These are phyloP conservation scores for Hippocampus abdominalis DNA, from an alignment of 2,113 vertebrate genomes.

Conservation along the genomic window DNA sequence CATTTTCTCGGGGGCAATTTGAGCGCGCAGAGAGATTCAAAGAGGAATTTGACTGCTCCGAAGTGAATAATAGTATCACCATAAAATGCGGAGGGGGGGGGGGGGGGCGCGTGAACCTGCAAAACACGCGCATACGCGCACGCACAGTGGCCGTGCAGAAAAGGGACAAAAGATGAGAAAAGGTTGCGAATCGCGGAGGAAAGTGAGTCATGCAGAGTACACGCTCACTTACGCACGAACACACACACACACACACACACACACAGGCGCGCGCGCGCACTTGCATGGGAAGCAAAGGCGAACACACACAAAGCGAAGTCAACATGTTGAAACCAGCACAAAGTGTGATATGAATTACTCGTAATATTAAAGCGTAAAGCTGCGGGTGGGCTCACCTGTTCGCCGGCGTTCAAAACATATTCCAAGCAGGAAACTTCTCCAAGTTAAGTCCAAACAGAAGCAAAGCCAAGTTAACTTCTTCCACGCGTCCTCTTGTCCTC, in stretches of 20 bases:
- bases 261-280: not conserved
- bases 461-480: not conserved
- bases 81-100: not conserved
- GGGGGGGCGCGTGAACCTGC: conserved; percentile 41
- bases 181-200: conserved; percentile 38
- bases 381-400: not conserved
- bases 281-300: too few species aligned
- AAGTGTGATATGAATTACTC: not conserved
- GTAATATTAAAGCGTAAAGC: not conserved
- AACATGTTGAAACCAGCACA: not conserved
- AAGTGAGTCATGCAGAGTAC: conserved; percentile 48
- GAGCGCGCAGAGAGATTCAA: not conserved
- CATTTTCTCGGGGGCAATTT: not conserved
- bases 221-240: not conserved
- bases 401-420: not conserved
- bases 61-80: not conserved
- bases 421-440: not conserved
- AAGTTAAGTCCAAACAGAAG: conserved; percentile 1
- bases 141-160: conserved; percentile 4
- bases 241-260: conserved; percentile 1
- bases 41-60: not conserved
- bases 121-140: not conserved
- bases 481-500: not conserved
- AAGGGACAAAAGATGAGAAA: conserved; percentile 42
- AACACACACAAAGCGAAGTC: not conserved